Evolutionary conservation across 2,888 invertebrate species (phyloP), one percentile per base, ranked within the genome.

Genomic region (Dryobotodes eremita): DNA sequence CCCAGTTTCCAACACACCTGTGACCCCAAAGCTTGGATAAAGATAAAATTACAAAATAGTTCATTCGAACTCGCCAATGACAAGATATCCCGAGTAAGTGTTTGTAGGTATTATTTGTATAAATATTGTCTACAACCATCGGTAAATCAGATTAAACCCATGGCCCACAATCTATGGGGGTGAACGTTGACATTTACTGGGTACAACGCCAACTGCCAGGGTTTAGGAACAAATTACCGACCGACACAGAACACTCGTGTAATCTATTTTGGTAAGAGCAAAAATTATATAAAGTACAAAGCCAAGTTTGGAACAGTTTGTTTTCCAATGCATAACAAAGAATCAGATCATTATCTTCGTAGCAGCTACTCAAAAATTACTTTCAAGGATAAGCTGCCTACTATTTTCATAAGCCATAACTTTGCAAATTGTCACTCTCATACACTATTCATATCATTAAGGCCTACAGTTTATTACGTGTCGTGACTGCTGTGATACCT

Each of bases 361-460:
- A 48, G 23, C 17, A 59, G 46, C 20, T 57, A 62, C 46, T 50
- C 20, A 70, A 73, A 70, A 66, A 70, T 53, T 26, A 64, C 75
- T 71, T 80, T 79, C 86, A 85, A 85, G 85, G 83, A 71, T 61
- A 75, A 50, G 10, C 55, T 65, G 10, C 10, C 10, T 76, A 66
- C 73, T 71, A 80, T 80, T 86, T 77, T 73, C 80, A 77, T 85
- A 77, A 80, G 57, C 57, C 72, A n/a, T 73, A 77, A 80, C 70
- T 66, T 79, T 73, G 75, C 77, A 81, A 83, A 74, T 85, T 87
- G 75, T 86, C 84, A 71, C 82, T 82, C 79, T 86, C 82, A 84
- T 84, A 74, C 80, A 86, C 86, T 86, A 86, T 82, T 88, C 84
- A 82, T 82, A 83, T 86, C 82, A 83, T 85, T 85, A 85, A 76